Evolutionary conservation across 2,888 invertebrate genomes (phyloP).

Genomic region (Nipponacmea schrenckii): DNA sequence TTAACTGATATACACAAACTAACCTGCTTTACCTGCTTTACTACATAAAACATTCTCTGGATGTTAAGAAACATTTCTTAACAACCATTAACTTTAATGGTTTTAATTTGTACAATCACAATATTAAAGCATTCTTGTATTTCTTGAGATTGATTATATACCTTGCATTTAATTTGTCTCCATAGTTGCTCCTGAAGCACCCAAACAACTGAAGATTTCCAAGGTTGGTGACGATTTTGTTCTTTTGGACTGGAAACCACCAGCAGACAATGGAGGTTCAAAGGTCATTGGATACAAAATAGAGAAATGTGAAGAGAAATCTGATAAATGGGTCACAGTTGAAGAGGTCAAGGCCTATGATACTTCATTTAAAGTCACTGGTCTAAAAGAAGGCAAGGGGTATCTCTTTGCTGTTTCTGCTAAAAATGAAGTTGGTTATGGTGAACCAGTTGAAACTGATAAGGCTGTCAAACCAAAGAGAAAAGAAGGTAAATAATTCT

Average conservation of each 20-base stretch:
- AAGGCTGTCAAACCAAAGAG: conserved; percentile 21
- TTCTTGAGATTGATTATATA: background rate
- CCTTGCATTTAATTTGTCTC: background rate
- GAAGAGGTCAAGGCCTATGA: conserved; percentile 23
- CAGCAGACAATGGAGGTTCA: conserved; percentile 51
- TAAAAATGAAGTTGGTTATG: conserved; percentile 80
- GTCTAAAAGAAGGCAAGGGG: conserved; percentile 65
- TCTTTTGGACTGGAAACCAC: conserved; percentile 57
- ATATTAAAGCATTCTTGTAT: background rate
- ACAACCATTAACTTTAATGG: background rate
- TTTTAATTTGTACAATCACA: too few relatives aligned
- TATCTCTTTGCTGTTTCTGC: conserved; percentile 88
- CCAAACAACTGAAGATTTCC: conserved; percentile 16
- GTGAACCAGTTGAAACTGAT: conserved; percentile 18
- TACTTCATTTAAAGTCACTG: conserved; percentile 33
- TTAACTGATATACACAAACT: too few relatives aligned
- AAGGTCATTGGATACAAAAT: conserved; percentile 40
- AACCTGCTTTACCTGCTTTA: too few relatives aligned
- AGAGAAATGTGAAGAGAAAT: conserved; percentile 26
- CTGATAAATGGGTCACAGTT: conserved; percentile 26
- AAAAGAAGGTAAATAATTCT: conserved; percentile 17
- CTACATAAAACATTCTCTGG: too few relatives aligned
- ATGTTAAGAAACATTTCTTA: too few relatives aligned
- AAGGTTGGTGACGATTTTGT: conserved; percentile 24
- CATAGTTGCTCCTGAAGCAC: conserved; percentile 26